Base-by-base conservation (phyloP, 2,888 invertebrate genomes). In the Ormyrus thymus region DNA sequence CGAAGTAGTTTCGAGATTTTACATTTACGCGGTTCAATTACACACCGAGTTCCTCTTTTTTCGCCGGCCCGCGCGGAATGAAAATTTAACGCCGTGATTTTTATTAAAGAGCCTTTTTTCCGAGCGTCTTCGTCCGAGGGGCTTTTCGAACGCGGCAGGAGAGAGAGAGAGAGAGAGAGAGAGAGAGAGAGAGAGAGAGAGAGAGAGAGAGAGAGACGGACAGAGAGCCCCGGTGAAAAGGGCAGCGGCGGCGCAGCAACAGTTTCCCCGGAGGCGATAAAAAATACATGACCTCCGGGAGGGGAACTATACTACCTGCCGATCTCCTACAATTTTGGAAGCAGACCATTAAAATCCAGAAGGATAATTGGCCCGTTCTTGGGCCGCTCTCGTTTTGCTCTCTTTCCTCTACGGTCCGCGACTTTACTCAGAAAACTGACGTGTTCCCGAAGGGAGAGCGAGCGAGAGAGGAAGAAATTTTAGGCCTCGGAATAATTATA, bases 291-390 rank as follows among this genome's bases (percentile, higher is more conserved):
- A 82, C 77, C 81, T 80, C 70, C 74, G 73, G 69, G 82, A 43
- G 29, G 29, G 29, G 29, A 29, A 29, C 29, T 29, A 29, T 29
- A 29, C 58, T 59, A 58, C 69, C 69, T 69, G 65, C 43, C 81
- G 81, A 85, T 78, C 85, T 87, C 29, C 86, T 87, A 87, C 86
- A 87, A 87, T 87, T 87, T 80, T 86, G 84, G 85, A 83, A 83
- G 79, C 83, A 83, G 70, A 82, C 85, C 87, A 87, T 87, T 87
- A 87, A 87, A 86, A 86, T 85, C 85, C 84, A 81, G 82, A 85
- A 85, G 85, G 86, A 87, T 87, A 87, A 87, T 84, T 84, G 87
- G 83, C 82, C 29, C 76, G 69, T 64, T 62, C 76, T 71, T 75
- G 73, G 64, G 43, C 61, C 61, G 51, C 59, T 74, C 71, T 76